Conservation (phyloP, 1,140 invertebrate species). For the Globodera rostochiensis region DNA sequence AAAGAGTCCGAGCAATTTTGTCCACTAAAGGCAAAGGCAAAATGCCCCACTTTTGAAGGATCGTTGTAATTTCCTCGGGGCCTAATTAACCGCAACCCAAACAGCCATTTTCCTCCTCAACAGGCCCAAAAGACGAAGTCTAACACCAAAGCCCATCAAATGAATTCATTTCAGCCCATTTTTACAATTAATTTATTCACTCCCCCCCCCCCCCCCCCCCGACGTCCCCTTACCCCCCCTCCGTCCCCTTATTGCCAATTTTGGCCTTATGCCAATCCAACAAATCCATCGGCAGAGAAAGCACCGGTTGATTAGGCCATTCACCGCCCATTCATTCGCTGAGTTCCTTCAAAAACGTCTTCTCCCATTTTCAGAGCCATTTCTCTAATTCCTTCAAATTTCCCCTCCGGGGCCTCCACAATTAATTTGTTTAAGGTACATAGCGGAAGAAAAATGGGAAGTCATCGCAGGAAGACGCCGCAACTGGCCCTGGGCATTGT, state of each 20-base stretch:
- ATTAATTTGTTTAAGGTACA: background rate
- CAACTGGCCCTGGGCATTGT: background rate
- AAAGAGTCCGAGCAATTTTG: background rate
- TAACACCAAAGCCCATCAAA: background rate
- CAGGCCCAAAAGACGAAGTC: background rate
- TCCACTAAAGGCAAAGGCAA: background rate
- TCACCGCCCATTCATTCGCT: too few relatives aligned
- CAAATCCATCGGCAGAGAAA: background rate
- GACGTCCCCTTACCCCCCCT: too few relatives aligned
- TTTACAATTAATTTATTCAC: background rate
- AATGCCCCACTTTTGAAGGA: background rate
- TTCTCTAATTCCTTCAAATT: constrained; percentile 1
- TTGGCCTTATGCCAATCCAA: background rate
- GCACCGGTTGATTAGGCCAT: background rate
- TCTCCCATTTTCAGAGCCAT: background rate
- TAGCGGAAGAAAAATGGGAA: background rate
- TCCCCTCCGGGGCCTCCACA: background rate
- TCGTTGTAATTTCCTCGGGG: background rate
- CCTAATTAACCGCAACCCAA: background rate
- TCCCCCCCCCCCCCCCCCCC: too few relatives aligned
- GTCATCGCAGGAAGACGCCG: background rate
- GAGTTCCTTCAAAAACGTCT: background rate
- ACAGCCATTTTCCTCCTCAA: background rate
- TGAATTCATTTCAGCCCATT: background rate
- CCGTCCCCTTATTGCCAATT: background rate